Base-by-base conservation (phyloP, 1,140 invertebrate genomes). In the Pseudomyrmex gracilis region DNA sequence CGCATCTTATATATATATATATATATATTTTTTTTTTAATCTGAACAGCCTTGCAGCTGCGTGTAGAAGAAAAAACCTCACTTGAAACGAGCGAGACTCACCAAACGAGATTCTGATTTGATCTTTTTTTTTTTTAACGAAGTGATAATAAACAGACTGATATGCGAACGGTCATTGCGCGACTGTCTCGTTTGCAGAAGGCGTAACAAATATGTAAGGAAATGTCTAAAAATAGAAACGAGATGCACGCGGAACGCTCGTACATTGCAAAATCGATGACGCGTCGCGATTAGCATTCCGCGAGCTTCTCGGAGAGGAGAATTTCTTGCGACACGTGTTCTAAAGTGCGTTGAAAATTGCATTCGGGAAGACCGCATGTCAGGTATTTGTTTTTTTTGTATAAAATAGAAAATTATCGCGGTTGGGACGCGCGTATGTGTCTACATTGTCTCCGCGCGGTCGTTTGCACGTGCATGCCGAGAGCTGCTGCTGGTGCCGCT, bases 381-480 rank as follows among this genome's bases (percentile, higher is more conserved):
- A 2, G 24, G 4, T 17, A 43, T 15, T 7, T 34, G 24, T 45
- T 17, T 5, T 60, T 12, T 22, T 34, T 47, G 55, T n/a, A 68
- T 58, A 45, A 78, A 57, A 63, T 45, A 68, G 49, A 20, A 15
- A 53, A 49, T 80, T 20, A 47, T 80, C n/a, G 66, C 43, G 17
- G 67, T 45, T n/a, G 24, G 51, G 34, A 68, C 15, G 57, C 74
- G 45, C 51, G 13, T 64, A 34, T 34, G 34, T 34, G 34, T 34
- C 34, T 7, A 17, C 57, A 45, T 74, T 73, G 68, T 73, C 57
- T 55, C 34, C 34, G 43, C 2, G 47, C 12, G n/a, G 51, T 17
- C 57, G 13, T 83, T 58, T 34, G 49, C 60, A 67, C 60, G 82
- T 64, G 78, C 70, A 7, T n/a, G n/a, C 49, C 15, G 20, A 43